Evolutionary conservation across 1,140 invertebrate genomes (phyloP), one percentile per base, ranked within the genome.

Genomic region (Bacillus rossius): DNA sequence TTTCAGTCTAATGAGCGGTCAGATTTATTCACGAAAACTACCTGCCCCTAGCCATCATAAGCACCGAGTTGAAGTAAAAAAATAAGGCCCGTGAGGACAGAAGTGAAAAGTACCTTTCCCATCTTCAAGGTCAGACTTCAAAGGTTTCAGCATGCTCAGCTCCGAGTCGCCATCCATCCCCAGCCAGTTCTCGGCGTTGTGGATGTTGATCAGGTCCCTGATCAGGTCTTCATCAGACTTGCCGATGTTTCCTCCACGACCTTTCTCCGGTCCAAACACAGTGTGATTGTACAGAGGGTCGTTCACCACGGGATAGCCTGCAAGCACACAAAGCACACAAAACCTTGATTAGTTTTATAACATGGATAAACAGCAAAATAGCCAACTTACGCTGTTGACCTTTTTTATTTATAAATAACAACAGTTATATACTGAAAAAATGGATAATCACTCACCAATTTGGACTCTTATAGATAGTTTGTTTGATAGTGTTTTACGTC

Each of bases 211-310:
- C 29, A 96, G 76, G 70, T 95, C 92, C 47, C 84, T 77, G 1
- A 96, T 90, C n/a, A 95, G 76, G 67, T 98, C 85, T 65, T 97
- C 92, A 64, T 94, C 88, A 1, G 87, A 84, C 73, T 96, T 96
- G 2, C 92, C 94, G 61, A 94, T 90, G 64, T 92, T 85, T 1
- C 94, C 96, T 17, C 88, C 88, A 72, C 94, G 95, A 1, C 96
- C 96, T 67, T 95, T 95, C 25, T 89, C 77, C 0, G 91, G 90
- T 0, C 94, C 94, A 72, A 96, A 96, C 0, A 93, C 89, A 8
- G 84, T 81, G 72, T 93, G 91, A 73, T 97, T 96, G 77, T 99
- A 99, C 0, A 99, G 75, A 0, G 93, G 91, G 75, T 99, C 97
- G 72, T 98, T 98, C 1, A 96, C 85, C 55, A 99, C 97, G 1